Evolutionary conservation across 2,113 vertebrate genomes (phyloP).

Genomic region (Machaerirhynchus nigripectus): DNA sequence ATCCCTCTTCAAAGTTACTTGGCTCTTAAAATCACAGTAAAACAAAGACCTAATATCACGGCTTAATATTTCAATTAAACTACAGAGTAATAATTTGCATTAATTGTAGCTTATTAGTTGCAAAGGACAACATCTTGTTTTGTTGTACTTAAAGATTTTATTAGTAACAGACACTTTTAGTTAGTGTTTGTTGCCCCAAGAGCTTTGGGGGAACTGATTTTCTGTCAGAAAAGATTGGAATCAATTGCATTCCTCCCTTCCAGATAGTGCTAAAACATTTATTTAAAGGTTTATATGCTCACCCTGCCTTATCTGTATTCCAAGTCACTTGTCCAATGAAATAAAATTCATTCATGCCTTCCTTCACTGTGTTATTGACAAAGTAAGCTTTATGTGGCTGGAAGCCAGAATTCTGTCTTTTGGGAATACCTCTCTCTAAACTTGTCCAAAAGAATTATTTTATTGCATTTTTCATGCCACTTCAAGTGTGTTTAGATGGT

Average conservation of each 20-base stretch:
- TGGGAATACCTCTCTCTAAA: slow-evolving; percentile 80
- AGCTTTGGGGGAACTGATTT: slow-evolving; percentile 89
- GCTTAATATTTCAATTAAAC: slow-evolving; percentile 20
- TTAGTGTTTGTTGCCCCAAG: slow-evolving; percentile 74
- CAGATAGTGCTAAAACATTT: slow-evolving; percentile 85
- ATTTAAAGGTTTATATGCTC: slow-evolving; percentile 86
- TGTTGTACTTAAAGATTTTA: slow-evolving; percentile 66
- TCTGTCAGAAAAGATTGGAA: slow-evolving; percentile 87
- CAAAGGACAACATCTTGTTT: slow-evolving; percentile 61
- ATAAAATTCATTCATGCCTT: slow-evolving; percentile 85
- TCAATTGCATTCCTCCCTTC: slow-evolving; percentile 78
- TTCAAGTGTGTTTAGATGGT: slow-evolving; percentile 56
- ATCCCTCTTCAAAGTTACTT: neutral
- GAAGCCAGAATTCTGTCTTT: slow-evolving; percentile 75
- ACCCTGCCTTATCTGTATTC: slow-evolving; percentile 83
- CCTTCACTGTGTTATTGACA: slow-evolving; percentile 82
- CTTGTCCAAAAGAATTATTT: slow-evolving; percentile 76
- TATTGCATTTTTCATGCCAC: slow-evolving; percentile 59
- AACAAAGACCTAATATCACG: neutral
- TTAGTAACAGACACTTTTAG: slow-evolving; percentile 65
- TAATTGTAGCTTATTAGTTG: slow-evolving; percentile 55
- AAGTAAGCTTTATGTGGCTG: slow-evolving; percentile 82
- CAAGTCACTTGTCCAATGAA: slow-evolving; percentile 82
- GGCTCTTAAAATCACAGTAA: neutral
- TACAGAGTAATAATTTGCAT: neutral